Conservation (phyloP, 1,140 invertebrate species). For the Hyposmocoma kahamanoa region DNA sequence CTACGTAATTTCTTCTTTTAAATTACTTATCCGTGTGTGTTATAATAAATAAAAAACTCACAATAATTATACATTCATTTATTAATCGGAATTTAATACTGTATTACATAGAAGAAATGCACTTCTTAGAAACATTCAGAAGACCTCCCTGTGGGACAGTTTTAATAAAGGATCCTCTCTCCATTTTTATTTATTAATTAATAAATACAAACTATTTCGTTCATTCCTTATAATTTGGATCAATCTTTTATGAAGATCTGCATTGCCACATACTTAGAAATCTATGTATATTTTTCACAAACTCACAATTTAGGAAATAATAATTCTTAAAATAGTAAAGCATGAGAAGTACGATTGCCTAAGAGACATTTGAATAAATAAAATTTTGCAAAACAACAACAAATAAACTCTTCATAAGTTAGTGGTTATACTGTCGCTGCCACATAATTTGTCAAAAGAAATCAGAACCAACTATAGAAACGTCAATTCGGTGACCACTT, state of each 20-base stretch:
- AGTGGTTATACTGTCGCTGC: slow-evolving; percentile 60
- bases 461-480: too few species aligned
- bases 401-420: slow-evolving; percentile 56
- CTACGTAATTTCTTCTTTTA: too few species aligned
- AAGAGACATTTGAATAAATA: slow-evolving; percentile 68
- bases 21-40: too few species aligned
- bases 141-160: slow-evolving; percentile 77
- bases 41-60: slow-evolving; percentile 6
- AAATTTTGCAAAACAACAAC: slow-evolving; percentile 70
- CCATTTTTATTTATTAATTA: slow-evolving; percentile 52
- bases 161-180: slow-evolving; percentile 45
- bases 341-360: slow-evolving; percentile 57
- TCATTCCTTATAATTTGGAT: slow-evolving; percentile 46
- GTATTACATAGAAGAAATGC: slow-evolving; percentile 92
- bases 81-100: slow-evolving; percentile 84
- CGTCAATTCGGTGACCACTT: slow-evolving; percentile 60
- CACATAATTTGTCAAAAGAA: slow-evolving; percentile 67
- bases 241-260: slow-evolving; percentile 69
- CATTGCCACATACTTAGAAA: slow-evolving; percentile 73
- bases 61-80: slow-evolving; percentile 64
- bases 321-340: slow-evolving; percentile 58
- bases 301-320: slow-evolving; percentile 58
- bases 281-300: slow-evolving; percentile 72
- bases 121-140: slow-evolving; percentile 90
- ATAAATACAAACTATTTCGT: slow-evolving; percentile 62